Base-by-base conservation (phyloP, 2,113 vertebrate species). In the Hippocampus barbouri region DNA sequence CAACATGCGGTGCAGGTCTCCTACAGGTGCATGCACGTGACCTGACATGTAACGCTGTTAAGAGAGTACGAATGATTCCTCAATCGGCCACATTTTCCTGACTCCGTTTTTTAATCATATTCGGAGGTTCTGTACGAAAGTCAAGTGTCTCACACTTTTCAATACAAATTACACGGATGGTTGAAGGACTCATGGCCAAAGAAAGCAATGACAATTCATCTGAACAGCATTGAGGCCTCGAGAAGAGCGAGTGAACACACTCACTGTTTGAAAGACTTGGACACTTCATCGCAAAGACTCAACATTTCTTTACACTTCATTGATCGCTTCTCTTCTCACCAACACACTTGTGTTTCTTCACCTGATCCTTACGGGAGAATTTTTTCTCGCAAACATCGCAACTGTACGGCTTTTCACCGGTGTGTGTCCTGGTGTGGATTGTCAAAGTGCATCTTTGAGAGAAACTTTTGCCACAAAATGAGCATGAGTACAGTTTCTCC, bases 301-400 rank as follows among this genome's bases (percentile, higher is more conserved):
- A 8, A 54, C 2, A 51, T 54, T 8, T n/a, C 1, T n/a, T 56
- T n/a, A 10, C 21, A 23, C 3, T 56, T 56, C 53, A 56, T 56
- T 23, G 53, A n/a, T 8, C n/a, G 8, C 53, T 56, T 18, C n/a
- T 56, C 21, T 60, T 60, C 27, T 7, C 14, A 11, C 57, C 57
- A 30, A 14, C 12, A 14, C 57, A 60, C 57, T 34, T 60, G 27
- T 60, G 57, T 60, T 60, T 60, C 27, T 27, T 59, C 23, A 59
- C 56, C 56, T 59, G 56, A 59, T 59, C 56, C 25, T 59, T 59
- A 27, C 56, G 56, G 56, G 56, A 27, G 12, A 59, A 59, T 59
- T 12, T 15, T 59, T 59, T 59, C 11, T 59, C 25, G 15, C 56
- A 59, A 12, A 7, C 14, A 6, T 59, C 56, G 11, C 56, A 59